Evolutionary conservation across 2,797 vertebrate species (phyloP).

Genomic region (Notamacropus eugenii): DNA sequence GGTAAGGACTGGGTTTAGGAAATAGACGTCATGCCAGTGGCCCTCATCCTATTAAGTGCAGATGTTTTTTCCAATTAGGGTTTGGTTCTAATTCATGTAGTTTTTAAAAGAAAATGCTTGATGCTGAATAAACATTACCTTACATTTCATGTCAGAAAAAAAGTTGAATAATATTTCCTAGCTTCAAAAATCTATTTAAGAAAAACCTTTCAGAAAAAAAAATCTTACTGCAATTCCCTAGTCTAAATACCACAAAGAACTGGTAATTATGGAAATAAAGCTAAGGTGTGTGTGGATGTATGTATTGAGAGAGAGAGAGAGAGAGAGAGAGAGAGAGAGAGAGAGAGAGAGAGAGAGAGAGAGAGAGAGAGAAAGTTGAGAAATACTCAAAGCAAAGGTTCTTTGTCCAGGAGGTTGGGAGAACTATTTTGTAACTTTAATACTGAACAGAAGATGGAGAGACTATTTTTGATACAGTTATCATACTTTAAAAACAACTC

Average conservation of each 20-base stretch:
- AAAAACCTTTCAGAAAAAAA: neutral
- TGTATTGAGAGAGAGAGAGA: neutral
- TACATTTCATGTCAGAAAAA: constrained; percentile 64
- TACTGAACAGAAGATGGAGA: neutral
- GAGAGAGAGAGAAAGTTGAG: too few species aligned
- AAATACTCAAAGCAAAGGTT: neutral
- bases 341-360: too few species aligned
- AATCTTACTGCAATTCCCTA: neutral
- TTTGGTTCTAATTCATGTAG: constrained; percentile 18
- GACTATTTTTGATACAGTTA: neutral
- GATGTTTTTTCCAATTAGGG: constrained; percentile 1
- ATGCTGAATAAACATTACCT: constrained; percentile 43
- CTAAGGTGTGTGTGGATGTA: neutral
- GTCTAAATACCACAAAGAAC: neutral
- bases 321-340: too few species aligned
- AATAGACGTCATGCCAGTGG: neutral
- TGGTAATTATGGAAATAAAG: neutral
- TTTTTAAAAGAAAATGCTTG: constrained; percentile 43
- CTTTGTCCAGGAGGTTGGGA: neutral
- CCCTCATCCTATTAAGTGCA: rapidly evolving
- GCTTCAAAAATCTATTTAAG: neutral
- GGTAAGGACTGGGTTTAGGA: neutral
- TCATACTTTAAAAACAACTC: neutral
- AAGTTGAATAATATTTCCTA: neutral
- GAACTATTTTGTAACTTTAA: neutral